Evolutionary conservation across 1,140 invertebrate species (phyloP).

Genomic region (Drosophila sulfurigaster): DNA sequence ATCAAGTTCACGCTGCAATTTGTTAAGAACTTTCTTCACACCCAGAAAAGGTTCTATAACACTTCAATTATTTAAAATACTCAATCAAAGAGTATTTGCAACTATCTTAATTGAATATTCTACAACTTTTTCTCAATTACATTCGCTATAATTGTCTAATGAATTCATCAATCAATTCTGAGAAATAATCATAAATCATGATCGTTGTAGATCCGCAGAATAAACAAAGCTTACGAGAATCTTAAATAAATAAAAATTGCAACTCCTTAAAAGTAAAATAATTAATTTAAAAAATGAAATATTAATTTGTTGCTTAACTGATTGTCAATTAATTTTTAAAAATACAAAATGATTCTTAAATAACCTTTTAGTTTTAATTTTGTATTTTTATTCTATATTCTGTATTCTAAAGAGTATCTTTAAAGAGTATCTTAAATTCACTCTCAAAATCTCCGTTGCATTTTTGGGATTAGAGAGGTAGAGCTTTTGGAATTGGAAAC

Average conservation of each 20-base stretch:
- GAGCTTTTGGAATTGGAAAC: constrained; percentile 17
- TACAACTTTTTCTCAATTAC: not conserved
- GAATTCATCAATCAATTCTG: not conserved
- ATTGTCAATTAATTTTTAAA: no score
- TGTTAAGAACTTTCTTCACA: not conserved
- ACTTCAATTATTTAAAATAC: not conserved
- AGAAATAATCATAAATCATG: not conserved
- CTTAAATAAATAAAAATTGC: not conserved
- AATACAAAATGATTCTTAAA: no score
- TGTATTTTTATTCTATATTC: no score
- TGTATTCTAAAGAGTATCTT: not conserved
- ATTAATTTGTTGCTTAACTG: not conserved
- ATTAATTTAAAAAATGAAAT: not conserved
- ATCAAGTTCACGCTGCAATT: not conserved
- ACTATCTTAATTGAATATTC: not conserved
- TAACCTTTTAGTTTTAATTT: no score
- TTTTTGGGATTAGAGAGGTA: constrained; percentile 23
- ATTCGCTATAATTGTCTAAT: not conserved
- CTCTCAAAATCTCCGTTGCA: not conserved
- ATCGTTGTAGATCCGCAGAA: not conserved
- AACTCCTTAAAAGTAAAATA: no score
- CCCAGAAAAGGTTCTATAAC: no score
- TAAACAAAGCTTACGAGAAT: not conserved
- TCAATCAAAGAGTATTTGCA: not conserved
- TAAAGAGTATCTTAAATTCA: constrained; percentile 3